Percentiles rank a stretch among this genome's conserved stretches.
phyloP scores from a whole-genome alignment of 2,797 vertebrate genomes.

The Anabas testudineus region DNA sequence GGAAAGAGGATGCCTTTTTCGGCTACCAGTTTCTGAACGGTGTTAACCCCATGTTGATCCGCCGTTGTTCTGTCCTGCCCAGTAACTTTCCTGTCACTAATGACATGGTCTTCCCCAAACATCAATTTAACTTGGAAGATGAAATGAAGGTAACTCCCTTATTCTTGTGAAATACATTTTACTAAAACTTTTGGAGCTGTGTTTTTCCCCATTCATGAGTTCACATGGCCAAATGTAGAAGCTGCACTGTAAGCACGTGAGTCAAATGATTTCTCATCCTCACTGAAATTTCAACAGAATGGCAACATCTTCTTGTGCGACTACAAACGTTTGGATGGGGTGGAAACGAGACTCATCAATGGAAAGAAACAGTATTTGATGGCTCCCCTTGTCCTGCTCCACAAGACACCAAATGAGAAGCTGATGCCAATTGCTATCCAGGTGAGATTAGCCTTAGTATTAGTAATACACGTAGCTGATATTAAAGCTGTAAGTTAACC shows the following conservation, averaged over 20 bases:
- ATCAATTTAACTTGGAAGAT: constrained; percentile 1
- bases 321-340: constrained; percentile 78
- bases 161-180: not conserved
- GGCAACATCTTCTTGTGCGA: constrained; percentile 84
- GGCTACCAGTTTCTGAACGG: constrained; percentile 78
- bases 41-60: constrained; percentile 73
- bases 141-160: constrained; percentile 68
- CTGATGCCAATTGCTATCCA: constrained; percentile 85
- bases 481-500: not conserved
- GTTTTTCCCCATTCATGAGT: not conserved
- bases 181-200: too few species aligned
- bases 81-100: constrained; percentile 66
- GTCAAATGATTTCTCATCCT: not conserved
- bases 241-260: not conserved
- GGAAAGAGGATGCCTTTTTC: constrained; percentile 76
- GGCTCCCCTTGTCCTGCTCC: constrained; percentile 79
- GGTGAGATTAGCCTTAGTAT: constrained; percentile 69
- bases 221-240: not conserved
- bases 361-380: constrained; percentile 76
- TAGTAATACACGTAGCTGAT: not conserved
- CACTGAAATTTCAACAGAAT: constrained; percentile 76
- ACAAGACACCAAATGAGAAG: constrained; percentile 63
- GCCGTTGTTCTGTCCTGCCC: constrained; percentile 57
- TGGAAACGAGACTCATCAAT: constrained; percentile 66
- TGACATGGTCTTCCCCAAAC: constrained; percentile 36